These are phyloP conservation scores for Manduca sexta DNA, from an alignment of 1,140 invertebrate genomes.

Conservation along the genomic window DNA sequence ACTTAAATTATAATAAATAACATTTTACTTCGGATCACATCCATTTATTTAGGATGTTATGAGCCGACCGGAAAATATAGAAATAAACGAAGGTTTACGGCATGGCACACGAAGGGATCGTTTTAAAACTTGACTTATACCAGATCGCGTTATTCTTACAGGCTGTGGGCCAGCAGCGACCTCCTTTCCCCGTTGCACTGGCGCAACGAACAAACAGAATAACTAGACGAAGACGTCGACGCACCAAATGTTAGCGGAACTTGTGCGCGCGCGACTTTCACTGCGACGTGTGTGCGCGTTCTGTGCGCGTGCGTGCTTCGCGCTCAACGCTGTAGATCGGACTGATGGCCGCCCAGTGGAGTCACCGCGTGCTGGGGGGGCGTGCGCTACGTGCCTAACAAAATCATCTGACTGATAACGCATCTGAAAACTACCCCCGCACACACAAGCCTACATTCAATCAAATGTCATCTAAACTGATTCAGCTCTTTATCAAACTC, in stretches of 20 bases:
- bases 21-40: too few species aligned
- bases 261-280: conserved; percentile 66
- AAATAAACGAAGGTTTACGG: not conserved
- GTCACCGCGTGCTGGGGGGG: conserved; percentile 27
- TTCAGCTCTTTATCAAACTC: too few species aligned
- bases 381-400: conserved; percentile 22
- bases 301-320: conserved; percentile 36
- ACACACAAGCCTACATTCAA: not conserved
- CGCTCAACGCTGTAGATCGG: conserved; percentile 47
- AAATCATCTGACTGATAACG: conserved; percentile 32
- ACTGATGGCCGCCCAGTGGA: conserved; percentile 40
- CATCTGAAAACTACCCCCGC: conserved; percentile 42
- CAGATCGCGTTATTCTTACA: conserved; percentile 49
- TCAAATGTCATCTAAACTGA: too few species aligned
- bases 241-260: conserved; percentile 59
- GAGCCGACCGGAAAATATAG: not conserved
- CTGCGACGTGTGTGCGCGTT: conserved; percentile 35
- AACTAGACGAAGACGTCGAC: conserved; percentile 62
- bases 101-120: conserved; percentile 46
- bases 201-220: conserved; percentile 67
- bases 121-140: conserved; percentile 32
- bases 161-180: conserved; percentile 49
- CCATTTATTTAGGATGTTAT: too few species aligned
- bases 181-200: conserved; percentile 69
- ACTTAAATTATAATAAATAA: too few species aligned